Percentiles rank a stretch among this genome's conserved stretches.
Evolutionary conservation across 2,113 vertebrate species (phyloP).

Genomic region (Tonatia bakeri): DNA sequence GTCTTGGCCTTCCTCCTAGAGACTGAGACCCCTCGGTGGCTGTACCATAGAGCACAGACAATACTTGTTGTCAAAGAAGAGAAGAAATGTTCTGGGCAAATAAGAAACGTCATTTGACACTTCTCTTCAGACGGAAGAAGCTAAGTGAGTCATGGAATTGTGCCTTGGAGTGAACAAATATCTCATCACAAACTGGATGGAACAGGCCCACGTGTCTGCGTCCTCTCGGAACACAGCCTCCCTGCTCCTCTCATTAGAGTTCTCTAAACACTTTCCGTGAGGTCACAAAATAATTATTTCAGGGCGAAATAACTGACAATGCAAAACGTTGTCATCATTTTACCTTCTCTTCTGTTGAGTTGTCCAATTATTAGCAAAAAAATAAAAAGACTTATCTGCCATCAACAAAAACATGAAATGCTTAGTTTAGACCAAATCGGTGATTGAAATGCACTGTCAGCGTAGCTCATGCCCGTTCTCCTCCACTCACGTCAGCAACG

Average conservation of each 20-base stretch:
- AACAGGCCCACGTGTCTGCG: background rate
- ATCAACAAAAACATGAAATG: slow-evolving; percentile 3
- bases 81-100: background rate
- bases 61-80: background rate
- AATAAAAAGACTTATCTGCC: background rate
- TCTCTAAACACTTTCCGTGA: slow-evolving; percentile 3
- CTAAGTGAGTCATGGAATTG: background rate
- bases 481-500: background rate
- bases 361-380: slow-evolving; percentile 16
- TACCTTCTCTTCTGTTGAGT: background rate
- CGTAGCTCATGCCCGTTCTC: background rate
- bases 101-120: background rate
- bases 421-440: background rate
- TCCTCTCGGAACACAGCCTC: background rate
- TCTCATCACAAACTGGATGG: background rate
- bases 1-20: background rate
- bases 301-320: background rate
- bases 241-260: background rate
- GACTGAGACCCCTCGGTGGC: background rate
- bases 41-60: background rate
- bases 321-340: background rate
- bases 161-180: background rate
- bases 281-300: slow-evolving; percentile 18
- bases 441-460: background rate
- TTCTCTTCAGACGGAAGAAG: background rate